These are phyloP conservation scores for Chaitophorus viminalis DNA, from an alignment of 2,888 invertebrate genomes.

Conservation along the genomic window DNA sequence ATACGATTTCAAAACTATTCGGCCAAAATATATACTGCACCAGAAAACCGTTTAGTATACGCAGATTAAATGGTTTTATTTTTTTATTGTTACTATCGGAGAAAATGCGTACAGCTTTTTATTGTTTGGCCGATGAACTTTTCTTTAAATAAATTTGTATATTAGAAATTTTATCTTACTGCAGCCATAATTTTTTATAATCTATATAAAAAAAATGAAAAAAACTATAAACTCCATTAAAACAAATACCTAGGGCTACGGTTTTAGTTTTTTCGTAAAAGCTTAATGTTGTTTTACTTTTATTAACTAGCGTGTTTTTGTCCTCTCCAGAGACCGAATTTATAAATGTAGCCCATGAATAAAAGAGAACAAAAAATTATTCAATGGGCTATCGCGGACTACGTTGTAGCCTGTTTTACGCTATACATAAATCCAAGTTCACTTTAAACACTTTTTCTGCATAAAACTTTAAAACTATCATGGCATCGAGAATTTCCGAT, in stretches of 20 bases:
- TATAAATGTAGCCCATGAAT: constrained; percentile 28
- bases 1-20: neutral
- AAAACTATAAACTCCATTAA: constrained; percentile 21
- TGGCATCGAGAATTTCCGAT: neutral
- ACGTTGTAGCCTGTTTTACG: neutral
- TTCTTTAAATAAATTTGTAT: constrained; percentile 21
- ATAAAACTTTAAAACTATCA: constrained; percentile 19
- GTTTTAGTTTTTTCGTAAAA: neutral
- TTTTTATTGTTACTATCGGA: neutral
- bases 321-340: constrained; percentile 31
- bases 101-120: neutral
- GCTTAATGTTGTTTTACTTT: constrained; percentile 47
- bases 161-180: constrained; percentile 39
- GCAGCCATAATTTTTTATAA: constrained; percentile 30
- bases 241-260: constrained; percentile 25
- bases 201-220: too few species aligned
- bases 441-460: constrained; percentile 22
- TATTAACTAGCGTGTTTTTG: constrained; percentile 21
- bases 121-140: constrained; percentile 6
- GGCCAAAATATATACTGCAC: neutral
- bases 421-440: neutral
- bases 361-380: constrained; percentile 46
- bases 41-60: neutral
- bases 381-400: neutral
- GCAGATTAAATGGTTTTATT: neutral